phyloP scores from a whole-genome alignment of 2,888 invertebrate genomes.

The Priocnemis perturbator region DNA sequence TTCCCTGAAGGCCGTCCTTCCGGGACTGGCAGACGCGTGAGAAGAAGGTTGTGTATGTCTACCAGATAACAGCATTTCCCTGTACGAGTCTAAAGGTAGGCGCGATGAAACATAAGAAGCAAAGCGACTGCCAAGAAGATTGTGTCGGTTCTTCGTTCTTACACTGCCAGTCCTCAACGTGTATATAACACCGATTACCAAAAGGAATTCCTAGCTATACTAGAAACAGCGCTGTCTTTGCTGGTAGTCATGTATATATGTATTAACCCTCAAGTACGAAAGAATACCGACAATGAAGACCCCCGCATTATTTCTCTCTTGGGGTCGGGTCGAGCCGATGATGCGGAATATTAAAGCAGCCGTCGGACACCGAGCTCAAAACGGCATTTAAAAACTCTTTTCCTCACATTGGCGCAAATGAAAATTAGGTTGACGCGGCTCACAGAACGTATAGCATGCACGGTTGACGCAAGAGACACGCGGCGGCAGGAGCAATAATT shows the following conservation, averaged over 20 bases:
- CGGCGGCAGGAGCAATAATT: conserved; percentile 21
- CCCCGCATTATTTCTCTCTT: neutral
- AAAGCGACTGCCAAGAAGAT: conserved; percentile 29
- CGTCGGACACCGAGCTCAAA: too few relatives aligned
- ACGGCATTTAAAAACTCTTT: too few relatives aligned
- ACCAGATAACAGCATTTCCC: conserved; percentile 41
- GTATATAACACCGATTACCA: conserved; percentile 51
- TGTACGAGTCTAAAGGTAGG: conserved; percentile 11
- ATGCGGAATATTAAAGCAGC: neutral
- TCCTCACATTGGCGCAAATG: neutral
- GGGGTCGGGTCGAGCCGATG: too few relatives aligned
- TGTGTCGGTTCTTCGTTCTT: conserved; percentile 36
- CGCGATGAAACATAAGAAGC: conserved; percentile 34
- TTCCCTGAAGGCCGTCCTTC: conserved; percentile 54
- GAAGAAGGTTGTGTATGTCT: conserved; percentile 46
- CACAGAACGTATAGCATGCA: neutral
- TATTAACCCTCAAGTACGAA: neutral
- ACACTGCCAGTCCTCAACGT: conserved; percentile 38
- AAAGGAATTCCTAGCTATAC: conserved; percentile 23
- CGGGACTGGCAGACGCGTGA: conserved; percentile 53
- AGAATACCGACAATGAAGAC: too few relatives aligned
- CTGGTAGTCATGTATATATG: conserved; percentile 24
- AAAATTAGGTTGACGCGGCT: neutral
- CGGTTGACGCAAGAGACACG: neutral
- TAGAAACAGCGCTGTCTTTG: conserved; percentile 17